phyloP scores from a whole-genome alignment of 2,113 vertebrate species.

The Prolemur simus region DNA sequence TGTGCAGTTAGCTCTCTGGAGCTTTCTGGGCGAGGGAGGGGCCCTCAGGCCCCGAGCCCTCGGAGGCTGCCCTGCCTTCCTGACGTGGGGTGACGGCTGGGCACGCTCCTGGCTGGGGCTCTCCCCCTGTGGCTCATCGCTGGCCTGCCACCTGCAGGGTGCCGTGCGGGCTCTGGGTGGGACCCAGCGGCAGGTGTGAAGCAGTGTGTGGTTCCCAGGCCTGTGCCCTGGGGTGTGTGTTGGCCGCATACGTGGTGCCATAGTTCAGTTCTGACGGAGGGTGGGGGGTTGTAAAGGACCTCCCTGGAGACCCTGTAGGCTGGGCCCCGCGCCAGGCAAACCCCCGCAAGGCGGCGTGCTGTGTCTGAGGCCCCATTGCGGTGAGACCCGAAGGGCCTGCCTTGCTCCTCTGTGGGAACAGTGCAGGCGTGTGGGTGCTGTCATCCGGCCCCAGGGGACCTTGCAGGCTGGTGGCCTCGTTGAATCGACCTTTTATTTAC shows the following conservation, averaged over 20 bases:
- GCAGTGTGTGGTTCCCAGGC: background rate
- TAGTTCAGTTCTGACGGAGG: background rate
- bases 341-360: background rate
- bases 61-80: no score
- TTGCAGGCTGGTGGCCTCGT: background rate
- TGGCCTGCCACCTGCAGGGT: background rate
- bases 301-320: background rate
- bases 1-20: background rate
- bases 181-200: no score
- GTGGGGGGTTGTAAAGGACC: background rate
- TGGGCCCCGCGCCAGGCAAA: accelerated
- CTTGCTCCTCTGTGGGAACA: no score
- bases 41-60: background rate
- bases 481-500: no score
- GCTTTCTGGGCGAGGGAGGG: accelerated
- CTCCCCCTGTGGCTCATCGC: no score
- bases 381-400: no score
- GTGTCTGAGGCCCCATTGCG: background rate
- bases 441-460: background rate
- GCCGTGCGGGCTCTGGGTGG: background rate
- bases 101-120: no score
- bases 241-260: background rate
- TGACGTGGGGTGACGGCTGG: background rate
- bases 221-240: background rate
- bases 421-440: background rate